Evolutionary conservation across 1,140 invertebrate species (phyloP), one percentile per base, ranked within the genome.

Genomic region (Brachionus calyciflorus): DNA sequence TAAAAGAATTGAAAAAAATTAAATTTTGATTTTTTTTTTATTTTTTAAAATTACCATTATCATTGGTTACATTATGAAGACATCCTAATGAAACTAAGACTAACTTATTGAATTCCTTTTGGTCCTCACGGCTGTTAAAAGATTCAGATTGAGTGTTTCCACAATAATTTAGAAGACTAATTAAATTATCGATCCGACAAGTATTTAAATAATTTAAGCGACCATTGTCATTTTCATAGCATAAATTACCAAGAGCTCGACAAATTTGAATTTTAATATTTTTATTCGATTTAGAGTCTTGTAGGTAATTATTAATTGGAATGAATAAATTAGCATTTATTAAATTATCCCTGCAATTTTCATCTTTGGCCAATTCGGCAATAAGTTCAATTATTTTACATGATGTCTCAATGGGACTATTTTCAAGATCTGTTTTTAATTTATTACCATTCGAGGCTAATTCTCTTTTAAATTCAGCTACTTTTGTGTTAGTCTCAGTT

Each of bases 281-380:
- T 4, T 51, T 40, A 3, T 17, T 40, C 17, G 17, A 44, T 7
- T 24, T 65, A 2, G 60, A 19, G 37, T 65, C 19, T 9, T 9
- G 6, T 3, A 65, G 12, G 24, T 14, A 65, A 4, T 26, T 26
- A 24, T 41, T 65, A 6, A 65, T 41, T n/a, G 19, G 14, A 26
- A 41, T 19, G 19, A 65, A 65, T 24, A 65, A 4, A 41, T 44
- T 37, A n/a, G 60, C 33, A 24, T 65, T 19, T 44, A 65, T 14
- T 9, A 65, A 41, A 24, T 44, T 19, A 19, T 41, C 21, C 26
- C 60, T 65, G 30, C 37, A 73, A n/a, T 30, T 21, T n/a, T 55
- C 69, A 9, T 73, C 69, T 73, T 73, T 73, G 14, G 69, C 69
- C n/a, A 73, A 33, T 30, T 73, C 69, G 33, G 69, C 69, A 17